Evolutionary conservation across 2,113 vertebrate genomes (phyloP).

Genomic region (Bubalus kerabau): DNA sequence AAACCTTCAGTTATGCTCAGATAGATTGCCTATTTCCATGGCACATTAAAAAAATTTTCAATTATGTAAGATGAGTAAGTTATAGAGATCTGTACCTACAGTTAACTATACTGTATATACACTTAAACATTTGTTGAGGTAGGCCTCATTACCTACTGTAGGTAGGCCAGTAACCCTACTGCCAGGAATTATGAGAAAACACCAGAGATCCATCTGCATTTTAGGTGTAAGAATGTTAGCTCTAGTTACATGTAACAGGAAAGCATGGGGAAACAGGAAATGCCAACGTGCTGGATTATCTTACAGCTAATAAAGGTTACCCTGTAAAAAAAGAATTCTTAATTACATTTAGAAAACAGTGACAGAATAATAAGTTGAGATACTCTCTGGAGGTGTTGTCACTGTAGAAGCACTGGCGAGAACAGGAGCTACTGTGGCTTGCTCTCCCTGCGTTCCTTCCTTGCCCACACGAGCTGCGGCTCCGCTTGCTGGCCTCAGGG

Average conservation of each 20-base stretch:
- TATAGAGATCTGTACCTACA: background rate
- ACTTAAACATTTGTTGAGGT: background rate
- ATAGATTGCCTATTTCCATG: background rate
- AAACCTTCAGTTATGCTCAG: background rate
- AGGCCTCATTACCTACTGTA: background rate
- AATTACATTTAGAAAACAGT: background rate
- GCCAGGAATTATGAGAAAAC: background rate
- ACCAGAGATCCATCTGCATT: background rate
- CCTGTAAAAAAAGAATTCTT: conserved; percentile 5
- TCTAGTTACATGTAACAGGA: background rate
- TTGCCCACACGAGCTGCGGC: background rate
- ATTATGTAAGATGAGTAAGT: background rate
- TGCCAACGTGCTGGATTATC: background rate
- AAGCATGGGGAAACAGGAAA: background rate
- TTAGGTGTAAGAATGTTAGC: background rate
- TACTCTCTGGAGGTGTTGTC: background rate
- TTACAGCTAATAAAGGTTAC: background rate
- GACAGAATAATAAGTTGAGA: background rate
- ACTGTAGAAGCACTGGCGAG: background rate
- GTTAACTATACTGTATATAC: background rate
- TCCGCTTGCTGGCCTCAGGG: background rate
- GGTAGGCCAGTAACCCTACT: background rate
- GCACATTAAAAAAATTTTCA: background rate
- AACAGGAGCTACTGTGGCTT: background rate
- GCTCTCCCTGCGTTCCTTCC: background rate